phyloP scores from a whole-genome alignment of 2,797 vertebrate genomes.

The Agapornis canus region DNA sequence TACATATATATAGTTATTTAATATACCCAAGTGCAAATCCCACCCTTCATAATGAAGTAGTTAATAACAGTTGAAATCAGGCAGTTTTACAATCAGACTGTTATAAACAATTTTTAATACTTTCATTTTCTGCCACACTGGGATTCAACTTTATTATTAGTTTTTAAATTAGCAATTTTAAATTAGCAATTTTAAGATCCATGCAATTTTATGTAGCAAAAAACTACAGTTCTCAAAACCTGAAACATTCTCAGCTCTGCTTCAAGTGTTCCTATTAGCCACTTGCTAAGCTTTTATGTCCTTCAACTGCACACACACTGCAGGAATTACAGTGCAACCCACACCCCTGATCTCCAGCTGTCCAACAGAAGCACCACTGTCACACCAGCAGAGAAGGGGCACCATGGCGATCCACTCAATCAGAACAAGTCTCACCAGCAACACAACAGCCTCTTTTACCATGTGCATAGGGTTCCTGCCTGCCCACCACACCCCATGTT shows the following conservation, averaged over 20 bases:
- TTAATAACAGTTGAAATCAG: neutral
- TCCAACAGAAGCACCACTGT: neutral
- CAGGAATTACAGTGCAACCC: neutral
- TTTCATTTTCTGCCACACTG: neutral
- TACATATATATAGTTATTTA: neutral
- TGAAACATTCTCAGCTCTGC: neutral
- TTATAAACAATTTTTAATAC: neutral
- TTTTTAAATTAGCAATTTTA: too few species aligned
- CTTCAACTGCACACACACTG: rapidly evolving
- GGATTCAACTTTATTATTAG: neutral
- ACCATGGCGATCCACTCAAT: neutral
- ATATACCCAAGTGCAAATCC: neutral
- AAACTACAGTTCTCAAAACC: neutral
- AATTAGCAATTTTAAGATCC: neutral
- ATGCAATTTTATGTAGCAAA: neutral
- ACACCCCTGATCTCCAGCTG: neutral
- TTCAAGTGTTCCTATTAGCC: neutral
- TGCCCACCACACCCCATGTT: neutral
- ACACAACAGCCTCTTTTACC: rapidly evolving
- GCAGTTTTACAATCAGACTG: neutral
- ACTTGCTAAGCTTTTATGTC: neutral
- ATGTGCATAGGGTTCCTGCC: rapidly evolving
- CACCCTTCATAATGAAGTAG: neutral
- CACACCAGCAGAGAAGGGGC: neutral
- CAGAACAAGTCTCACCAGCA: neutral